Evolutionary conservation across 2,113 vertebrate genomes (phyloP), one percentile per base, ranked within the genome.

Genomic region (Oostethus manadensis): DNA sequence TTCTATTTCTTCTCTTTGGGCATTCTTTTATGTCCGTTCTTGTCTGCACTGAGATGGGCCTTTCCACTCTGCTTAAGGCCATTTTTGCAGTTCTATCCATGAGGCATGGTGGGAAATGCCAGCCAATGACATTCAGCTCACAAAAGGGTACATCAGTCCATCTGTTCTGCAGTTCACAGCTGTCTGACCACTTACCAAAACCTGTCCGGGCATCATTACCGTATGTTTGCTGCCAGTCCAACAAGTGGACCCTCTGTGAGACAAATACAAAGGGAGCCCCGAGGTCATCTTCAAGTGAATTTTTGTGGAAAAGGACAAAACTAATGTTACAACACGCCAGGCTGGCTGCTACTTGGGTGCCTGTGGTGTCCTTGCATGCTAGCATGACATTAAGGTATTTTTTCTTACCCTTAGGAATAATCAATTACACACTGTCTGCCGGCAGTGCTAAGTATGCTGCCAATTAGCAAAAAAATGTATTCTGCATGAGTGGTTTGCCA

Each of bases 101-200:
- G 63, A 78, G 76, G 64, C 74, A 64, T 51, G 56, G 54, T 23
- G 33, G 69, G 64, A 84, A 85, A 87, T 86, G 86, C 82, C 84
- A 86, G 73, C 73, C 81, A 83, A 70, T 88, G 86, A 85, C 86
- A 86, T 88, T 88, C 86, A 84, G 66, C 77, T 73, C 51, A 59
- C 73, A 79, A 86, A 88, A 88, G 86, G 84, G 76, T 86, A 84
- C 79, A 81, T 86, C 80, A 79, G 75, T 86, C 84, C 86, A 87
- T 86, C 86, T 86, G 84, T 73, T 80, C 68, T 70, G 76, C 64
- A 50, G 65, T 79, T 65, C 10, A 33, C 76, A 80, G 81, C 74
- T 74, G 82, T 84, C 79, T 78, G 76, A 85, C 77, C 82, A 77
- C 82, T 84, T 76, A 82, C 76, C 73, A 77, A 81, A 79, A 56